These are phyloP conservation scores for Malachius bipustulatus DNA, from an alignment of 2,888 invertebrate genomes.

Conservation along the genomic window DNA sequence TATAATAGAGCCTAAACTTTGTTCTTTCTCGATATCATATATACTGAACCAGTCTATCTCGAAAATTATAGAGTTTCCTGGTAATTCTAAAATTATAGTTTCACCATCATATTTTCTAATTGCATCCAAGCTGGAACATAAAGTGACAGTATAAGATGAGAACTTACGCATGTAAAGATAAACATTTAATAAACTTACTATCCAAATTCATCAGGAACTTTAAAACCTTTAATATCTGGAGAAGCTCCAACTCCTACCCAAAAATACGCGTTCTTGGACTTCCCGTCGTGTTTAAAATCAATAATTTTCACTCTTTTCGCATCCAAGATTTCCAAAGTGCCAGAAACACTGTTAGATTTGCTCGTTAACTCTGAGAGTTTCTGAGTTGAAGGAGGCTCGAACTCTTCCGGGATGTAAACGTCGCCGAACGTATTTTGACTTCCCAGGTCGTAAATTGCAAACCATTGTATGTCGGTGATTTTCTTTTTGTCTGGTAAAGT, in stretches of 20 bases:
- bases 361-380: conserved; percentile 45
- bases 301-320: conserved; percentile 68
- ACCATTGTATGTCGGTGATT: conserved; percentile 79
- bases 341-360: conserved; percentile 52
- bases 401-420: conserved; percentile 80
- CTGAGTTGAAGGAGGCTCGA: conserved; percentile 70
- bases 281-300: conserved; percentile 67
- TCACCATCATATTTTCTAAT: conserved; percentile 59
- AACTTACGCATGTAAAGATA: conserved; percentile 1
- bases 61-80: conserved; percentile 72
- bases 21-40: conserved; percentile 56
- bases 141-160: conserved; percentile 8
- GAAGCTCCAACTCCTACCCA: conserved; percentile 84
- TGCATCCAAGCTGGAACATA: conserved; percentile 56
- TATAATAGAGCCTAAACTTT: conserved; percentile 61
- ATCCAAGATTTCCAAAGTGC: conserved; percentile 62
- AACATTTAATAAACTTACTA: conserved; percentile 54
- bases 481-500: conserved; percentile 75
- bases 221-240: conserved; percentile 67
- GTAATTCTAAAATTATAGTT: conserved; percentile 61
- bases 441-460: conserved; percentile 77
- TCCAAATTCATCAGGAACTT: conserved; percentile 83
- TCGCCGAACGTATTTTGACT: conserved; percentile 84
- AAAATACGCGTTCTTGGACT: conserved; percentile 66
- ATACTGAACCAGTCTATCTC: conserved; percentile 76